Evolutionary conservation across 1,140 invertebrate genomes (phyloP).

Genomic region (Lasioglossum albipes): DNA sequence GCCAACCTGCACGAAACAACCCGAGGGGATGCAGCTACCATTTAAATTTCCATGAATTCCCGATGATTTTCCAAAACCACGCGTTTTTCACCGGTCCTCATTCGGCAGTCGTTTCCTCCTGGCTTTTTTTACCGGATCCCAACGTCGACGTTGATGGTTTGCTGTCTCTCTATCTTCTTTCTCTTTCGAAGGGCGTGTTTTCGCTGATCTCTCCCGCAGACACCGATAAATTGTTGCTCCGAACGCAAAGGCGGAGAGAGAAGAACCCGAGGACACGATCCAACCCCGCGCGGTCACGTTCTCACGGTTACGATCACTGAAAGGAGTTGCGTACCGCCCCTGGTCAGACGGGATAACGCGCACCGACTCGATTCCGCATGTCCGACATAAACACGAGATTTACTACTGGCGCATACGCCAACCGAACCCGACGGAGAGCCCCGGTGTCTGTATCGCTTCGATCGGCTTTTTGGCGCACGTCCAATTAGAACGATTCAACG

Average conservation of each 20-base stretch:
- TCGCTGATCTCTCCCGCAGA: not conserved
- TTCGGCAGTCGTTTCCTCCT: not conserved
- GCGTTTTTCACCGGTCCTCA: not conserved
- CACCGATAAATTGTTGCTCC: not conserved
- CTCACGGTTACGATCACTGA: not conserved
- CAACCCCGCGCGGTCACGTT: not conserved
- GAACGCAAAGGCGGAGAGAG: not conserved
- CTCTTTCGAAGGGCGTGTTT: not conserved
- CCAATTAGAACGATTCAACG: slow-evolving; percentile 43
- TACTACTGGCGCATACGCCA: slow-evolving; percentile 59
- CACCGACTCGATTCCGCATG: slow-evolving; percentile 34
- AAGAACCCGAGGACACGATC: not conserved
- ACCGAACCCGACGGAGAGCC: not conserved
- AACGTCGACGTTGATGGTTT: no score
- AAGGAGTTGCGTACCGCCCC: slow-evolving; percentile 10
- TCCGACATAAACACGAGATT: slow-evolving; percentile 54
- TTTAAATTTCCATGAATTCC: slow-evolving; percentile 37
- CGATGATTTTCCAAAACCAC: not conserved
- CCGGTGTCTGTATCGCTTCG: slow-evolving; percentile 34
- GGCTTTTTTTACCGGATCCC: no score
- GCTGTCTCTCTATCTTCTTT: no score
- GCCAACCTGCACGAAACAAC: slow-evolving; percentile 44
- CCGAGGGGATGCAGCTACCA: slow-evolving; percentile 25
- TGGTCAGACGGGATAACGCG: slow-evolving; percentile 26
- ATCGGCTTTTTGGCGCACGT: slow-evolving; percentile 39